A percentile compares a stretch with the other conserved stretches of the same genome.
These are phyloP conservation scores for Leuciscus waleckii DNA, from an alignment of 2,797 vertebrate species.

Conservation along the genomic window DNA sequence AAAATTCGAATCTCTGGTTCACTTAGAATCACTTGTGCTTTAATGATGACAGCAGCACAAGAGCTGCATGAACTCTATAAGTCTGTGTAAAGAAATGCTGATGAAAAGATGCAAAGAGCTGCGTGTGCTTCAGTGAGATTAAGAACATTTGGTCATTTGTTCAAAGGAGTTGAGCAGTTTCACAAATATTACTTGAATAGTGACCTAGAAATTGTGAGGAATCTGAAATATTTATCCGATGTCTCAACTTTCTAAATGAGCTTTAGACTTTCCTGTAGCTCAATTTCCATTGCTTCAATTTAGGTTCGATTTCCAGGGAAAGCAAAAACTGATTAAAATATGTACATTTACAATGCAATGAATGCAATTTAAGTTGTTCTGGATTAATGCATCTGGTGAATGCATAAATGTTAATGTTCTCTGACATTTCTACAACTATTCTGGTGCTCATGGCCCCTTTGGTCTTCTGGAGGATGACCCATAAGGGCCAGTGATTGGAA, in stretches of 20 bases:
- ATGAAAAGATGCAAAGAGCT: too few relatives aligned
- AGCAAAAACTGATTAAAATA: too few relatives aligned
- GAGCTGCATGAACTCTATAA: neutral
- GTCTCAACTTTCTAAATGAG: neutral
- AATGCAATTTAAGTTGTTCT: too few relatives aligned
- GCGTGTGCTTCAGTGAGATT: neutral
- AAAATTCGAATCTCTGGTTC: too few relatives aligned
- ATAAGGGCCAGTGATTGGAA: neutral
- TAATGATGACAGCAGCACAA: neutral
- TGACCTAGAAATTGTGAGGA: neutral
- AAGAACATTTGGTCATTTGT: too few relatives aligned
- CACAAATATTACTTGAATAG: neutral
- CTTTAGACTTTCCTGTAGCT: too few relatives aligned
- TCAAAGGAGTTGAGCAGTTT: too few relatives aligned
- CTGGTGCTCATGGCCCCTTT: constrained; percentile 23
- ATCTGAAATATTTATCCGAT: neutral
- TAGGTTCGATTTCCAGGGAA: too few relatives aligned
- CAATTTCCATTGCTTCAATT: too few relatives aligned
- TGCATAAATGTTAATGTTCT: neutral
- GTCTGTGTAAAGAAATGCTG: too few relatives aligned
- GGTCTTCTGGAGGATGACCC: constrained; percentile 35
- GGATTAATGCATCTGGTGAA: too few relatives aligned
- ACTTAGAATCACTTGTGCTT: neutral
- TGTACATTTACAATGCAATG: too few relatives aligned
- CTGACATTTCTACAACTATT: neutral